Base-by-base conservation (phyloP, 1,140 invertebrate species). In the Spodoptera frugiperda region DNA sequence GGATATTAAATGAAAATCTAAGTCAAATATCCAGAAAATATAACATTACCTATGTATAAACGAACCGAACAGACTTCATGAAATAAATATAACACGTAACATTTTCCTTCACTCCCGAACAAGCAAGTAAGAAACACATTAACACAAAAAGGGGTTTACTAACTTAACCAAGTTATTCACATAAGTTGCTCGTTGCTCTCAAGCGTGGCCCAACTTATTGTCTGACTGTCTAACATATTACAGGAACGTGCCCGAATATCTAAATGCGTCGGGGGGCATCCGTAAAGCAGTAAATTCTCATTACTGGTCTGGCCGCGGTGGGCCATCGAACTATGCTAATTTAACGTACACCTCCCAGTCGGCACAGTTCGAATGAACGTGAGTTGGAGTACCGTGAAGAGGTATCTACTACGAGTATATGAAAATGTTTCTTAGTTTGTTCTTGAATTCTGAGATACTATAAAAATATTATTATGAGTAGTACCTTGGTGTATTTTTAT, bases 321-420 rank as follows among this genome's bases (percentile, higher is more conserved):
- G 63, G 73, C 80, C 77, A 80, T 87, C 86, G 86, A 87, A 87
- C 88, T 86, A 89, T 87, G 82, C 86, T 88, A 87, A 88, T 89
- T 85, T 82, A 85, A 84, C 80, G 77, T 78, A 82, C 79, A 78
- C 79, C 81, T 65, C 82, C 71, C 72, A 59, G 67, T 78, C 54
- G 79, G 61, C 54, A 39, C 48, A 39, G 33, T 51, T 72, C 30
- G 68, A 39, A 55, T 10, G 33, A 39, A 39, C 33, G 6, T 4
- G 33, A 39, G 33, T 39, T 39, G 33, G 33, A 39, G 33, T 10
- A 1, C 33, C 33, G 33, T 39, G 33, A 39, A 39, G 8, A 4
- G 33, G 5, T 39, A 39, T 25, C 33, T 39, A 39, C 6, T 39
- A 10, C 25, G n/a, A n/a, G n/a, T n/a, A n/a, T n/a, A 39, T 39